Conservation (phyloP, 2,797 vertebrate species). For the Sebastes trivittatus region DNA sequence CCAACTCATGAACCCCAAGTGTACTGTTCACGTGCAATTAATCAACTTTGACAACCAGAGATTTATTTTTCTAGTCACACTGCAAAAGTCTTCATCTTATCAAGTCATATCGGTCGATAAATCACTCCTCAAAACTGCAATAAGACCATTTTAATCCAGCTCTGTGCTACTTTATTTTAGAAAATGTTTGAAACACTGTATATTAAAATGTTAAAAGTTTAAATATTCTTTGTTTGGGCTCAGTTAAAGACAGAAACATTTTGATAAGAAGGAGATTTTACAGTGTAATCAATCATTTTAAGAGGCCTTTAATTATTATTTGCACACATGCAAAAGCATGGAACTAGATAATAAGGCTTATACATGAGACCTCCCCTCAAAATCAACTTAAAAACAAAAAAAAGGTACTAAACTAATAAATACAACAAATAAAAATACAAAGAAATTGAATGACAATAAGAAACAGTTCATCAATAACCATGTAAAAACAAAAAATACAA, state of each 20-base stretch:
- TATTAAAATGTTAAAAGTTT: neutral
- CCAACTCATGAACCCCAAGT: neutral
- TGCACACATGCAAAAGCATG: neutral
- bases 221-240: neutral
- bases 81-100: neutral
- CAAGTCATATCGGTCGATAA: neutral
- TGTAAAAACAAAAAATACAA: neutral
- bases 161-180: neutral
- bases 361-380: neutral
- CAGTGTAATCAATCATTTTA: neutral
- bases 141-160: neutral
- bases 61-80: neutral
- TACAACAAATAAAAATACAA: neutral
- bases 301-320: neutral
- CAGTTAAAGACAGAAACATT: neutral
- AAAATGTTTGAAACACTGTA: neutral
- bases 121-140: neutral
- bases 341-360: neutral
- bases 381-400: too few species aligned
- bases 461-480: neutral
- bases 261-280: neutral
- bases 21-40: neutral
- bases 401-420: too few species aligned
- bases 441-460: neutral
- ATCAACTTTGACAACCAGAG: neutral